Conservation (phyloP, 2,113 vertebrate genomes). For the Solea senegalensis region DNA sequence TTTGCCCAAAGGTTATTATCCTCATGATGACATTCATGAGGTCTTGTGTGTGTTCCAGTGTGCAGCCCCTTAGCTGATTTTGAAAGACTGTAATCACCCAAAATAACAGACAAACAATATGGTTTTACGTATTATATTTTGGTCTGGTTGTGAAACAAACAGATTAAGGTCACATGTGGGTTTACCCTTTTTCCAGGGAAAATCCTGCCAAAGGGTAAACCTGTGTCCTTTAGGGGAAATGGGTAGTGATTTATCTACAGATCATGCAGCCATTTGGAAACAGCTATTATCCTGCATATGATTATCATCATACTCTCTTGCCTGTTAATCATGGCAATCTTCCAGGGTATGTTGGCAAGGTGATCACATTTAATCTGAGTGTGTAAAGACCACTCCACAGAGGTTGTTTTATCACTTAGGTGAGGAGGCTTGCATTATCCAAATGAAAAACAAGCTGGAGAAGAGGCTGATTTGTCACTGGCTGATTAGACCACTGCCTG, state of each 20-base stretch:
- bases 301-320: conserved; percentile 77
- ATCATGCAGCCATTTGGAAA: conserved; percentile 70
- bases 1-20: conserved; percentile 56
- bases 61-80: conserved; percentile 30
- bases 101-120: conserved; percentile 2
- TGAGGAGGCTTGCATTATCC: conserved; percentile 69
- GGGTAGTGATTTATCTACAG: conserved; percentile 70
- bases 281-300: conserved; percentile 78
- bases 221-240: conserved; percentile 61
- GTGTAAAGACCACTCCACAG: conserved; percentile 65
- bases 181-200: not conserved
- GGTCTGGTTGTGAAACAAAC: conserved; percentile 40
- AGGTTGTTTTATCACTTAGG: conserved; percentile 74
- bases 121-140: too few relatives aligned
- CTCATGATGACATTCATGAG: conserved; percentile 52
- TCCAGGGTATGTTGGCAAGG: conserved; percentile 65
- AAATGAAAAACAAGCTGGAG: conserved; percentile 75
- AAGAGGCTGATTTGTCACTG: conserved; percentile 71
- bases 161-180: conserved; percentile 9
- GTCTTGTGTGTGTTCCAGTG: conserved; percentile 22
- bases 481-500: conserved; percentile 63
- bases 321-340: conserved; percentile 75
- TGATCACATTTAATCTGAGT: conserved; percentile 75
- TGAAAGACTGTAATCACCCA: conserved; percentile 3
- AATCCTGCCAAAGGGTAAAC: conserved; percentile 60